Conservation (phyloP, 2,113 vertebrate species). For the Eidolon helvum region DNA sequence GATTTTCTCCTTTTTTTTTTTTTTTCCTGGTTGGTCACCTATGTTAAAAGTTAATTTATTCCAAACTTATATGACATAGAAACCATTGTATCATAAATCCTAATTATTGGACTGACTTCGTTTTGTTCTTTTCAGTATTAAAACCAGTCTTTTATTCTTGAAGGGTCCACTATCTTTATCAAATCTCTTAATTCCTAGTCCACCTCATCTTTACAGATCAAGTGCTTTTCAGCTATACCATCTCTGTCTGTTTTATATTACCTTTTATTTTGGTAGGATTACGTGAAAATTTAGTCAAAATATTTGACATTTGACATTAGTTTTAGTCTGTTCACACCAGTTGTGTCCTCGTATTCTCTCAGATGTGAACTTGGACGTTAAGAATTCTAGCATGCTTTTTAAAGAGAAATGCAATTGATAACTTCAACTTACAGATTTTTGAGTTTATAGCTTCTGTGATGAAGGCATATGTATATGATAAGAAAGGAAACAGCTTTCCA, state of each 20-base stretch:
- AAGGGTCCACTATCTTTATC: not conserved
- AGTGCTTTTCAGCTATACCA: not conserved
- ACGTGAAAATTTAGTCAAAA: constrained; percentile 11
- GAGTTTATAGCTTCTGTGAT: constrained; percentile 2
- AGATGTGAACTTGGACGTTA: constrained; percentile 11
- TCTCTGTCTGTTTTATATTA: not conserved
- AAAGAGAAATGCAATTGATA: constrained; percentile 2
- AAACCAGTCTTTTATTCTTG: not conserved
- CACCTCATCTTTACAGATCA: not conserved
- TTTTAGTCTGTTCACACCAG: not conserved
- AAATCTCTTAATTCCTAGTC: not conserved
- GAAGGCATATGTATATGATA: not conserved
- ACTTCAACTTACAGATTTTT: constrained; percentile 32
- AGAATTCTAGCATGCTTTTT: constrained; percentile 31
- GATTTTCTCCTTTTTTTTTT: not conserved
- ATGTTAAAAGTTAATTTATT: constrained; percentile 14
- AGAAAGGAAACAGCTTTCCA: constrained; percentile 5
- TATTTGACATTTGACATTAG: not conserved
- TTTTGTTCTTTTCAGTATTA: constrained; percentile 9
- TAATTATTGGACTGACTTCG: not conserved
- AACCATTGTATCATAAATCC: constrained; percentile 7
- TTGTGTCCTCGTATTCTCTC: not conserved
- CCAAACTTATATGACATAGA: not conserved
- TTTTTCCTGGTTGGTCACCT: not conserved
- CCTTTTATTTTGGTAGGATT: constrained; percentile 31